Evolutionary conservation across 2,797 vertebrate species (phyloP).

Genomic region (Chaenodraco wilsoni): DNA sequence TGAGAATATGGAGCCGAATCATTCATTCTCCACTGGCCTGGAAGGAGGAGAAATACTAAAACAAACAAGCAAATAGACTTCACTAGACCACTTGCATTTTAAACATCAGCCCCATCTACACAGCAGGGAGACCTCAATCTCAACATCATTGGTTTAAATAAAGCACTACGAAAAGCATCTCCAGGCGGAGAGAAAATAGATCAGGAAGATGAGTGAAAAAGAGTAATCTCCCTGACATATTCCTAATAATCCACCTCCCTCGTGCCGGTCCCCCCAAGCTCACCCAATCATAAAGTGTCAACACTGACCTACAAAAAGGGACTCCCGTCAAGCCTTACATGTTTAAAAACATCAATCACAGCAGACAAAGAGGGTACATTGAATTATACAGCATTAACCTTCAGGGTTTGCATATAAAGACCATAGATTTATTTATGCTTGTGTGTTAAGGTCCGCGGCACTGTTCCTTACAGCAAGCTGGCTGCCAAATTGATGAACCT

Average conservation of each 20-base stretch:
- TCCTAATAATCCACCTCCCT: constrained; percentile 84
- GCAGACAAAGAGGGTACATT: constrained; percentile 91
- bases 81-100: constrained; percentile 79
- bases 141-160: constrained; percentile 81
- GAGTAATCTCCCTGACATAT: constrained; percentile 83
- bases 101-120: constrained; percentile 86
- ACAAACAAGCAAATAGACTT: constrained; percentile 78
- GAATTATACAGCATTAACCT: constrained; percentile 99
- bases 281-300: constrained; percentile 86
- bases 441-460: constrained; percentile 87
- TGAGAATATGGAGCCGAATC: constrained; percentile 83
- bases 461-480: constrained; percentile 88
- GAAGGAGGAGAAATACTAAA: constrained; percentile 79
- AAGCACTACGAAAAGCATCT: constrained; percentile 86
- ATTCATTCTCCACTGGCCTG: constrained; percentile 77
- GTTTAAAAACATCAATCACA: constrained; percentile 95
- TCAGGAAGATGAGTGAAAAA: constrained; percentile 71
- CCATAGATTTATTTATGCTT: constrained; percentile 93
- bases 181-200: constrained; percentile 68
- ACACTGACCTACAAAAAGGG: constrained; percentile 87
- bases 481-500: constrained; percentile 94
- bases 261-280: constrained; percentile 77
- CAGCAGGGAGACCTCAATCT: constrained; percentile 85
- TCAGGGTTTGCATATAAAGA: constrained; percentile 95
- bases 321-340: constrained; percentile 88